Base-by-base conservation (phyloP, 37 sponge, comb jelly and placozoan genomes). In the Axinella damicornis region DNA sequence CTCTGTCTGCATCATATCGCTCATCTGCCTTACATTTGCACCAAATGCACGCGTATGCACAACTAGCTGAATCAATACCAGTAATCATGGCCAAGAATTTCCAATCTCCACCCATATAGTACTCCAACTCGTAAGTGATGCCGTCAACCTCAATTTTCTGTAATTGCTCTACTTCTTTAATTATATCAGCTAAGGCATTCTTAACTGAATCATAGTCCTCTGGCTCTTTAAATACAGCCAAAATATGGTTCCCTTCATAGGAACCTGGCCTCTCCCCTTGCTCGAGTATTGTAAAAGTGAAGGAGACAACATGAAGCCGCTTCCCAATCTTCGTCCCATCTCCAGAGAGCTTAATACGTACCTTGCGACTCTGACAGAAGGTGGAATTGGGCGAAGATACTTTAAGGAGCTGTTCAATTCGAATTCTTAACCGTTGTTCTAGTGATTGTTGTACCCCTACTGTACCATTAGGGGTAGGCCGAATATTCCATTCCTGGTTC, bases 311-410 rank as follows among this genome's bases (percentile, higher is more conserved):
- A 28, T 37, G 40, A 2, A 85, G 24, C 25, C 76, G 40, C 9
- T 46, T 55, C 22, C 64, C 75, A 15, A 84, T 53, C 2, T 66
- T 19, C 28, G 85, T 84, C 2, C 85, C 85, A 75, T 84, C 85
- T 55, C 77, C 85, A 39, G 85, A 52, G 0, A 84, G 64, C 53
- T 85, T 85, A 5, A 85, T 71, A 17, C 60, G 53, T 9, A 85
- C 1, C 4, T 24, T 41, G 0, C 28, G 14, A 57, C 9, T 46
- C 46, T 46, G 46, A 12, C 1, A 27, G 2, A 55, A 57, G 5
- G 77, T 60, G 25, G 21, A 9, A 34, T 76, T 36, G 6, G 33
- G 22, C 5, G 1, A 2, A 39, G 9, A 17, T 12, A 20, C 37
- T 40, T 39, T 22, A 46, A 76, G 12, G 32, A 76, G 61, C 16